phyloP scores from a whole-genome alignment of 1,140 invertebrate species.

The Calephelis virginiensis region DNA sequence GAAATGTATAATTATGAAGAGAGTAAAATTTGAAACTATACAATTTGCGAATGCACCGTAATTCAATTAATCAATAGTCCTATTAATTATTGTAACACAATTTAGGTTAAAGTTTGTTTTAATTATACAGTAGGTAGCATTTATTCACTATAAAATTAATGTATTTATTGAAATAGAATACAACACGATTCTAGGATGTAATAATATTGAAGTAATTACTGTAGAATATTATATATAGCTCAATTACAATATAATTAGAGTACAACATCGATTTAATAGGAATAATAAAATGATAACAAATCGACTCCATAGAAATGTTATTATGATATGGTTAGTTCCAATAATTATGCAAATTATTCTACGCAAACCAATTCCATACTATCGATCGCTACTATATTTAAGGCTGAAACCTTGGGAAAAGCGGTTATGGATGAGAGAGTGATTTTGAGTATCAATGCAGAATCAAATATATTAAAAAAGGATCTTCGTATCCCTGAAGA shows the following conservation, averaged over 20 bases:
- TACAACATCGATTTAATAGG: neutral
- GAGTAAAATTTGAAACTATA: too few species aligned
- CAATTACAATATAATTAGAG: neutral
- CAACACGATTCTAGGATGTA: neutral
- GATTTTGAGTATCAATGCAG: too few species aligned
- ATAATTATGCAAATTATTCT: conserved; percentile 60
- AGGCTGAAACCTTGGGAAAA: conserved; percentile 9
- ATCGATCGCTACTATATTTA: conserved; percentile 27
- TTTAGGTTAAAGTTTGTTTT: neutral
- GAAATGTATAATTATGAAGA: too few species aligned
- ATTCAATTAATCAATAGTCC: too few species aligned
- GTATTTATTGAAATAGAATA: neutral
- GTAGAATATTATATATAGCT: neutral
- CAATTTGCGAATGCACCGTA: too few species aligned
- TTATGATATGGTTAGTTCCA: conserved; percentile 45
- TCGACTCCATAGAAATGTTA: conserved; percentile 55
- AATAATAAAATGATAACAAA: conserved; percentile 44
- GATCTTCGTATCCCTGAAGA: too few species aligned
- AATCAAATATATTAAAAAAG: too few species aligned
- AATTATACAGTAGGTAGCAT: neutral
- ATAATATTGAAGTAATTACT: neutral
- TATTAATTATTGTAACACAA: neutral
- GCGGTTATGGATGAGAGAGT: neutral
- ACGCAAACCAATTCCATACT: conserved; percentile 43
- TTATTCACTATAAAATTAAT: neutral